phyloP scores from a whole-genome alignment of 2,797 vertebrate species.

The Diplodus puntazzo region DNA sequence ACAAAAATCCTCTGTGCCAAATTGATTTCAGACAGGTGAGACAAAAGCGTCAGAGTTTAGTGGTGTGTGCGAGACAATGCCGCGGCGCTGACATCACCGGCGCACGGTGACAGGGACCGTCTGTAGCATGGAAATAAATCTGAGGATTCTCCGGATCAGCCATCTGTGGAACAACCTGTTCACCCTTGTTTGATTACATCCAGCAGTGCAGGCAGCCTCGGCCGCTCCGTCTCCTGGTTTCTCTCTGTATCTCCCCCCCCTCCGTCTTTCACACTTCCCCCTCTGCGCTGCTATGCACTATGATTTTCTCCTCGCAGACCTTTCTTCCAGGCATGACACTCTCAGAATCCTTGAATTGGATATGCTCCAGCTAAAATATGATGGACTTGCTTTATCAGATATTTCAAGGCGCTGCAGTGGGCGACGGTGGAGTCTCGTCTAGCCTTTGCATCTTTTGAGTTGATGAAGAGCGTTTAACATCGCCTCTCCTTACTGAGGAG shows the following conservation, averaged over 20 bases:
- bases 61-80: conserved; percentile 64
- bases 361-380: conserved; percentile 70
- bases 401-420: conserved; percentile 34
- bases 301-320: conserved; percentile 55
- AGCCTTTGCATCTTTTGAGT: conserved; percentile 46
- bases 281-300: conserved; percentile 39
- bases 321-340: conserved; percentile 54
- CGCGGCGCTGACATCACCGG: conserved; percentile 66
- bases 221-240: conserved; percentile 44
- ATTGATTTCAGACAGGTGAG: conserved; percentile 63
- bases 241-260: conserved; percentile 26
- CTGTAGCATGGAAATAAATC: conserved; percentile 76
- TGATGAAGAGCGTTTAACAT: conserved; percentile 37
- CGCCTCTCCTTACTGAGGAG: conserved; percentile 10
- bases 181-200: conserved; percentile 79
- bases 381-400: conserved; percentile 66
- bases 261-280: conserved; percentile 41
- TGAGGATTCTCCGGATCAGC: conserved; percentile 73
- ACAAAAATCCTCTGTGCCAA: conserved; percentile 51
- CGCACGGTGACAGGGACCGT: conserved; percentile 67
- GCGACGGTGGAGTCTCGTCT: conserved; percentile 35
- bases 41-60: conserved; percentile 67
- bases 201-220: conserved; percentile 51
- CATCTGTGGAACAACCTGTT: conserved; percentile 83
- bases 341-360: conserved; percentile 56